Conservation (phyloP, 1,140 invertebrate species). For the Pachyrhynchus sulphureomaculatus region DNA sequence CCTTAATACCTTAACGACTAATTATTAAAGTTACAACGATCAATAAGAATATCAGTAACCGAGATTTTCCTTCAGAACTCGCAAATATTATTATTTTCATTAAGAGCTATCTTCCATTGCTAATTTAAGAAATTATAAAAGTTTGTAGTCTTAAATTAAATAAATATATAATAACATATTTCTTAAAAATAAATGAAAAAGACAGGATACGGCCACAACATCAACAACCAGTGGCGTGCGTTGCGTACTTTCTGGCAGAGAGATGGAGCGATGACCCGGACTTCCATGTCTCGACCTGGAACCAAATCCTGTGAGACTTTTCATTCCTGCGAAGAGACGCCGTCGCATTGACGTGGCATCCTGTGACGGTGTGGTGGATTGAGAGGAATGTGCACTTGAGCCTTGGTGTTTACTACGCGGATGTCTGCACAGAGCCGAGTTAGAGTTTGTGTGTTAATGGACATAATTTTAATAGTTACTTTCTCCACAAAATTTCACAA, state of each 20-base stretch:
- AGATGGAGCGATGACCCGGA: constrained; percentile 73
- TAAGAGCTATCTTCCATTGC: too few species aligned
- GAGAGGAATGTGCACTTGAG: constrained; percentile 1
- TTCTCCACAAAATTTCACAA: too few species aligned
- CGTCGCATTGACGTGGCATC: constrained; percentile 55
- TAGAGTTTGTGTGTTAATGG: background rate
- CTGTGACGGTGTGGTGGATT: constrained; percentile 22
- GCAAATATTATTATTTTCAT: too few species aligned
- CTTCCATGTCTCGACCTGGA: constrained; percentile 64
- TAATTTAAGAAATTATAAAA: too few species aligned
- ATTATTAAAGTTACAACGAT: too few species aligned
- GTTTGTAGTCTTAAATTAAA: too few species aligned
- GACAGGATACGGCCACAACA: constrained; percentile 13
- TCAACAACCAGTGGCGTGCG: constrained; percentile 34
- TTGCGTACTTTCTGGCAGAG: constrained; percentile 76
- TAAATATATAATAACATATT: too few species aligned
- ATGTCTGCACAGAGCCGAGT: constrained; percentile 27
- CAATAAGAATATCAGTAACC: too few species aligned
- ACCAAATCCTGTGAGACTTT: constrained; percentile 72
- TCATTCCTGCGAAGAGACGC: constrained; percentile 71
- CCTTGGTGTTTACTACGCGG: constrained; percentile 26
- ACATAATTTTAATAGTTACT: constrained; percentile 1
- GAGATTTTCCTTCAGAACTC: too few species aligned
- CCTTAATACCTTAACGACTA: too few species aligned
- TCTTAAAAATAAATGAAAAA: too few species aligned